These are phyloP conservation scores for Axis porcinus DNA, from an alignment of 2,113 vertebrate species.

Conservation along the genomic window DNA sequence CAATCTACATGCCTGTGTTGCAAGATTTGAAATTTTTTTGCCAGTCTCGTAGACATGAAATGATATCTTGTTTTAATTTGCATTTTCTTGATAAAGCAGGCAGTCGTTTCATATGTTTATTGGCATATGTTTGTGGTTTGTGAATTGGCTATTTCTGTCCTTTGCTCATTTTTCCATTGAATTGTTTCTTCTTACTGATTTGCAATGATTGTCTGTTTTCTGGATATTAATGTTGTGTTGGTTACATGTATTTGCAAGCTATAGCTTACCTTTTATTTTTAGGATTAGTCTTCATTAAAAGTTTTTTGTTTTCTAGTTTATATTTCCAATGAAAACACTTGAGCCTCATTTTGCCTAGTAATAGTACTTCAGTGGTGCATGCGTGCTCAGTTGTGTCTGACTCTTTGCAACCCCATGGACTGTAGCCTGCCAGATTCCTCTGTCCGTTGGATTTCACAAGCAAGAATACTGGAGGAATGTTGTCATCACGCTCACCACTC, in stretches of 20 bases:
- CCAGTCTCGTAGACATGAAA: neutral
- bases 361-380: neutral
- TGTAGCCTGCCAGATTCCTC: neutral
- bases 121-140: neutral
- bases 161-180: constrained; percentile 38
- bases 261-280: neutral
- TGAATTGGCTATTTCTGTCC: neutral
- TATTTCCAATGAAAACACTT: neutral
- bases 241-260: neutral
- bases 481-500: neutral
- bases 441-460: neutral
- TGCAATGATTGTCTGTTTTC: neutral
- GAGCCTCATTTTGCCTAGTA: neutral
- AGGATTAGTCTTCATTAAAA: neutral
- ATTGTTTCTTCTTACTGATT: constrained; percentile 17
- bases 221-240: neutral
- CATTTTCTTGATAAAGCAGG: constrained; percentile 31
- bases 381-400: neutral
- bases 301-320: neutral
- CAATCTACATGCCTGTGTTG: neutral
- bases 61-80: constrained; percentile 42
- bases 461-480: neutral
- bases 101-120: neutral
- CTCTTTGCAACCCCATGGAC: neutral
- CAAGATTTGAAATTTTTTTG: neutral